Evolutionary conservation across 2,888 invertebrate species (phyloP).

Genomic region (Tiliacea aurago): DNA sequence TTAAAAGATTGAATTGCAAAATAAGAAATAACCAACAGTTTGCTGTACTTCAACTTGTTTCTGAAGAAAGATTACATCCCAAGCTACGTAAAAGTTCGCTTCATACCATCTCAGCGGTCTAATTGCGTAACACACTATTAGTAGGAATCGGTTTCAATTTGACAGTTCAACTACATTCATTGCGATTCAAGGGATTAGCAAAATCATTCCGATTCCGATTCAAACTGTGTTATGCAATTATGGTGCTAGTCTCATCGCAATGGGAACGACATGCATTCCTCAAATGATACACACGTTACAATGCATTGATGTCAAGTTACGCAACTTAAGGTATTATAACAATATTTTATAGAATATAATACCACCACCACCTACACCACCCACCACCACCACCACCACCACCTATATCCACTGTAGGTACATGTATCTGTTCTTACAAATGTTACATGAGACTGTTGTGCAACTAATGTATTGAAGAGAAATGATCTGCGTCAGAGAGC

Average conservation of each 20-base stretch:
- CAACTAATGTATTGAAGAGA: constrained; percentile 31
- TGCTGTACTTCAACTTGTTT: background rate
- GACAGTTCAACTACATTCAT: too few relatives aligned
- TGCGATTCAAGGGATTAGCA: too few relatives aligned
- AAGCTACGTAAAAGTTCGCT: background rate
- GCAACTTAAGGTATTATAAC: constrained; percentile 17
- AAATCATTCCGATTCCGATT: too few relatives aligned
- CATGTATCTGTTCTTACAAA: constrained; percentile 9
- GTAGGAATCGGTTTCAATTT: too few relatives aligned
- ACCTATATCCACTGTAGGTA: background rate
- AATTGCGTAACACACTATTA: too few relatives aligned
- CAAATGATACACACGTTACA: background rate
- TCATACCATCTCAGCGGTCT: background rate
- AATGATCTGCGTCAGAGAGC: constrained; percentile 11
- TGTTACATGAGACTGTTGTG: constrained; percentile 42
- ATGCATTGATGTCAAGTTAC: constrained; percentile 12
- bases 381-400: too few relatives aligned
- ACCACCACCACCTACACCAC: too few relatives aligned
- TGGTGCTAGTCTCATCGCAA: background rate
- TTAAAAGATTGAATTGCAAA: background rate
- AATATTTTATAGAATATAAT: constrained; percentile 17
- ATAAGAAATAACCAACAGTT: background rate
- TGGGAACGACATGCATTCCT: constrained; percentile 8
- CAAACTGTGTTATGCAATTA: too few relatives aligned
- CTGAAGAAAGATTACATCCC: background rate